Evolutionary conservation across 2,797 vertebrate genomes (phyloP), one percentile per base, ranked within the genome.

Genomic region (Poeciliopsis paucimaculata): DNA sequence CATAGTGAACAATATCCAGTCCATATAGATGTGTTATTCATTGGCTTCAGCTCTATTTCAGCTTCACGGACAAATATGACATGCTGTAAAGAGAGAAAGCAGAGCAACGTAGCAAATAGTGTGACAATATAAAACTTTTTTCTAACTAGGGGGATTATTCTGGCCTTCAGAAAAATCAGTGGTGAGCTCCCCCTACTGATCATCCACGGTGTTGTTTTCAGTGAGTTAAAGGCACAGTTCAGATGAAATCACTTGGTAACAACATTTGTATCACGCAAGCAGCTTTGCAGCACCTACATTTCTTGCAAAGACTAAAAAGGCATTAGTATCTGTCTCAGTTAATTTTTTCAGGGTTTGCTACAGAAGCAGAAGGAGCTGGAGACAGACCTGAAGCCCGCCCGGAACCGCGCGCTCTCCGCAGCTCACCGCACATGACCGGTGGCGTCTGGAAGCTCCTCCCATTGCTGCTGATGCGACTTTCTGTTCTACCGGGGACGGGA

Each of bases 281-380:
- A 60, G 13, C 26, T 12, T 12, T 31, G 12, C n/a, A 60, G 57
- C n/a, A 28, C 12, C n/a, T 60, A 60, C 55, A 31, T 60, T 60
- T 60, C 12, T 12, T 31, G 12, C n/a, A 60, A 28, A 60, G 5
- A 15, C 1, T 28, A 23, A 23, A 60, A 55, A 60, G 31, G 28
- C 11, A 60, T 5, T 28, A 28, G 26, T 60, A 23, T 60, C 55
- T 60, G 11, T 2, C 10, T 28, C n/a, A n/a, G 31, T 34, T 34
- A 34, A 34, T 34, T 72, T 84, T 93, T 94, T 79, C 90, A 99
- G 98, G 97, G 97, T 80, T 96, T 99, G 84, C 90, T 99, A 82
- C 97, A 97, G 95, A 99, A 98, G 93, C 97, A 97, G 91, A 97
- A 94, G 89, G 98, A 99, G 89, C 47, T 99, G 89, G 97, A 99